Conservation (phyloP, 2,888 invertebrate genomes). For the Drosophila rellima region DNA sequence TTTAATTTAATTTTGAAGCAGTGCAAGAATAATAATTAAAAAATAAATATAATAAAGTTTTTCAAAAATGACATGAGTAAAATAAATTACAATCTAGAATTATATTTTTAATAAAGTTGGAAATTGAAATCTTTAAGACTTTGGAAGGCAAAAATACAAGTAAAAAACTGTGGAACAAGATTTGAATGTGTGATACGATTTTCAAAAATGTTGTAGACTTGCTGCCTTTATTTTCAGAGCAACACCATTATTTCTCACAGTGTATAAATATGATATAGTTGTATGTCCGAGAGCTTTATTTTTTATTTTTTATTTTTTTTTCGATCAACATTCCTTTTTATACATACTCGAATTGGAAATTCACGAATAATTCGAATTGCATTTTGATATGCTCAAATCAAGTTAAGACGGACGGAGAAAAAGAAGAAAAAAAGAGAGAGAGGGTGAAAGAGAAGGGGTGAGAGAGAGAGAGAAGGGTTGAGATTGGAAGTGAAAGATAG, state of each 20-base stretch:
- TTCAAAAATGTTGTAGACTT: too few species aligned
- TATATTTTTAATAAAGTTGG: too few species aligned
- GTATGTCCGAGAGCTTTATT: not conserved
- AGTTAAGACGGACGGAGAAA: slow-evolving; percentile 11
- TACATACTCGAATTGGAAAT: not conserved
- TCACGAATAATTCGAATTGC: slow-evolving; percentile 18
- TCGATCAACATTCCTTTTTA: not conserved
- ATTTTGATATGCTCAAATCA: slow-evolving; percentile 40
- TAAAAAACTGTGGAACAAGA: too few species aligned
- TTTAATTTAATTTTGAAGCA: too few species aligned
- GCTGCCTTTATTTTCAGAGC: not conserved
- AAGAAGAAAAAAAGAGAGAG: not conserved
- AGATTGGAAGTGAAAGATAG: not conserved
- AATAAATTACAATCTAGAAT: not conserved
- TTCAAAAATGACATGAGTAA: too few species aligned
- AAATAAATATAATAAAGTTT: too few species aligned
- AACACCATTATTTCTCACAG: not conserved
- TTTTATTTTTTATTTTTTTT: not conserved
- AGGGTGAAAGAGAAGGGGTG: not conserved
- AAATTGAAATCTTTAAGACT: too few species aligned
- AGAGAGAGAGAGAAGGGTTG: not conserved
- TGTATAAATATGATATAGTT: not conserved
- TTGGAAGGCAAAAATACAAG: too few species aligned
- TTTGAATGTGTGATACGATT: too few species aligned
- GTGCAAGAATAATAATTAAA: too few species aligned